Evolutionary conservation across 2,888 invertebrate genomes (phyloP).

Genomic region (Baccha elongata): DNA sequence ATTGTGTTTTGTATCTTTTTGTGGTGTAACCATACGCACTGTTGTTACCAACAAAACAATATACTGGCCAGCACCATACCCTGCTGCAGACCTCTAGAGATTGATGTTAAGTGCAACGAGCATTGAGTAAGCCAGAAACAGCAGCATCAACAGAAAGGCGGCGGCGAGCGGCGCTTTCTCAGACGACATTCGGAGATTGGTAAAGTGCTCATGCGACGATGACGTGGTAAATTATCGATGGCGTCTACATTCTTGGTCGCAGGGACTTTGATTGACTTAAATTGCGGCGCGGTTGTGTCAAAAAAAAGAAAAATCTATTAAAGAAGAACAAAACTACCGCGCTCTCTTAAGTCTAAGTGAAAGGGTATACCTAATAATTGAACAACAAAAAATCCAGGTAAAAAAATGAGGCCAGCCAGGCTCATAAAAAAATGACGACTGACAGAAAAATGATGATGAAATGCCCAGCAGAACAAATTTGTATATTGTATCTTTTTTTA

Average conservation of each 20-base stretch:
- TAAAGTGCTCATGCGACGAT: slow-evolving; percentile 73
- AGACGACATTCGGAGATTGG: slow-evolving; percentile 59
- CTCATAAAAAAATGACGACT: slow-evolving; percentile 67
- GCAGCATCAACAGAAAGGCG: not conserved
- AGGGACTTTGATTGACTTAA: slow-evolving; percentile 73
- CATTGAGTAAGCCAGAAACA: not conserved
- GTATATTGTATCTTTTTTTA: slow-evolving; percentile 50
- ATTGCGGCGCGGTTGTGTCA: slow-evolving; percentile 65
- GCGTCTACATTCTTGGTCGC: slow-evolving; percentile 75
- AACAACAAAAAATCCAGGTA: slow-evolving; percentile 49
- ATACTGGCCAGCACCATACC: not conserved
- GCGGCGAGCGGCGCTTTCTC: slow-evolving; percentile 3
- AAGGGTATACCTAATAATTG: slow-evolving; percentile 70
- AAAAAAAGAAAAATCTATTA: slow-evolving; percentile 26
- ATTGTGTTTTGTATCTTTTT: slow-evolving; percentile 54
- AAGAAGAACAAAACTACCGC: slow-evolving; percentile 39
- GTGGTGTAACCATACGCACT: slow-evolving; percentile 50
- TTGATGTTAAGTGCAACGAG: slow-evolving; percentile 48
- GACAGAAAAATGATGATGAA: slow-evolving; percentile 57
- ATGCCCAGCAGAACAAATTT: slow-evolving; percentile 65
- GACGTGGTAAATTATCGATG: slow-evolving; percentile 75
- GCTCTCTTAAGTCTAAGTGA: slow-evolving; percentile 23
- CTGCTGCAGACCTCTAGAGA: slow-evolving; percentile 40
- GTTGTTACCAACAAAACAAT: slow-evolving; percentile 17
- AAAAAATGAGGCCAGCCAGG: not conserved